phyloP scores from a whole-genome alignment of 37 sponge, comb jelly and placozoan species.

The Theonella swinhoei region DNA sequence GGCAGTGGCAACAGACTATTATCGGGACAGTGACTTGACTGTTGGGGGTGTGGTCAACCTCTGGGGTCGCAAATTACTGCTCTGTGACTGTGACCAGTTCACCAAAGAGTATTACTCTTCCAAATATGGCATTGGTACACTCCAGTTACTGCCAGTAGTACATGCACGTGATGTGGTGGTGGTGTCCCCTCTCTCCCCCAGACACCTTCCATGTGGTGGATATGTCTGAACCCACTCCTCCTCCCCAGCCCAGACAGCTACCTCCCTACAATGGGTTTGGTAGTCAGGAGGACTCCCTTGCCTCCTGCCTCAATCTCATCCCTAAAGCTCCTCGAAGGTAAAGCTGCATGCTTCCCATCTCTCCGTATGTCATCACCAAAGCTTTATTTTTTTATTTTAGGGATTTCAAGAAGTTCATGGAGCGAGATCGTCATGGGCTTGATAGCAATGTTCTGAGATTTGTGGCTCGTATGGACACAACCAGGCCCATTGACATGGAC shows the following conservation, averaged over 20 bases:
- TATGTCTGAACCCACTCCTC: conserved; percentile 40
- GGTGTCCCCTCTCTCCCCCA: conserved; percentile 25
- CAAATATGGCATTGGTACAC: conserved; percentile 89
- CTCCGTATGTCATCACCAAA: background rate
- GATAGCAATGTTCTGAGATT: conserved; percentile 93
- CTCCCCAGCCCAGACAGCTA: conserved; percentile 42
- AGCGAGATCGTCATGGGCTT: conserved; percentile 98
- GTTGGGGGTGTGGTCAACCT: conserved; percentile 83
- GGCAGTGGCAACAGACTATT: conserved; percentile 76
- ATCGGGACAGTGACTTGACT: conserved; percentile 86
- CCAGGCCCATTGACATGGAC: conserved; percentile 87
- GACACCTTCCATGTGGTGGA: conserved; percentile 72
- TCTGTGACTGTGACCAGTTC: conserved; percentile 96
- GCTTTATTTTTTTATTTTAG: conserved; percentile 6
- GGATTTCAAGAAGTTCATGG: conserved; percentile 96
- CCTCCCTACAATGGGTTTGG: conserved; percentile 98
- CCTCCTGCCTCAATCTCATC: conserved; percentile 87
- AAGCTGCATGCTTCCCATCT: background rate
- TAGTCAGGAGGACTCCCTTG: conserved; percentile 91
- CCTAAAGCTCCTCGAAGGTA: conserved; percentile 89
- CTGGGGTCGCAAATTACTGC: conserved; percentile 88
- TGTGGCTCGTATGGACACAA: conserved; percentile 90
- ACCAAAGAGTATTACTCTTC: conserved; percentile 88
- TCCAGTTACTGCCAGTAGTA: too few relatives aligned
- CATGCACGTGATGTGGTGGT: background rate